These are phyloP conservation scores for Amphimallon solstitiale DNA, from an alignment of 2,888 invertebrate genomes.

Conservation along the genomic window DNA sequence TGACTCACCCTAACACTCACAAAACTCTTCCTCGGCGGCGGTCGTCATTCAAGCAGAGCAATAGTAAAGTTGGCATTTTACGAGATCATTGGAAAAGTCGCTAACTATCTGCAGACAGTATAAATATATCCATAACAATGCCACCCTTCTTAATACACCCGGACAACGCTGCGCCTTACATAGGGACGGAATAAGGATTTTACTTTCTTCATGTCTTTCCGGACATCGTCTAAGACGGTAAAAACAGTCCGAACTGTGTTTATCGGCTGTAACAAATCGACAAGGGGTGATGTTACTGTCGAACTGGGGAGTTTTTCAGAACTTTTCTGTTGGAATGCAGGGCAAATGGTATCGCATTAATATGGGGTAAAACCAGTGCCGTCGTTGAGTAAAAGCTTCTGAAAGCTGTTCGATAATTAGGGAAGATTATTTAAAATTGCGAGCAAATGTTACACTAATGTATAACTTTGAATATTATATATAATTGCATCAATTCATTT, in stretches of 20 bases:
- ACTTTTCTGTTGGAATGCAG: slow-evolving; percentile 46
- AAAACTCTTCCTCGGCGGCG: slow-evolving; percentile 26
- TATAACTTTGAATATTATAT: too few relatives aligned
- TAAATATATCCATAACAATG: slow-evolving; percentile 54
- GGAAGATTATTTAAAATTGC: too few relatives aligned
- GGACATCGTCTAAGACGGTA: slow-evolving; percentile 52
- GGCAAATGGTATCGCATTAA: slow-evolving; percentile 40
- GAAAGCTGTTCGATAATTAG: too few relatives aligned
- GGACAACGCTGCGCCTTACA: slow-evolving; percentile 33
- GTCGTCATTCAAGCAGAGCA: slow-evolving; percentile 39
- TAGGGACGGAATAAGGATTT: slow-evolving; percentile 4
- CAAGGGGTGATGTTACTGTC: slow-evolving; percentile 54
- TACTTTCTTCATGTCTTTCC: slow-evolving; percentile 25
- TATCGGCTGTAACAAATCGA: slow-evolving; percentile 62
- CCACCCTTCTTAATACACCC: slow-evolving; percentile 42
- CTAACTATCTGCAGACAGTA: slow-evolving; percentile 54
- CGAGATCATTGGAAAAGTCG: slow-evolving; percentile 51
- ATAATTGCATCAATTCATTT: too few relatives aligned
- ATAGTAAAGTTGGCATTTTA: slow-evolving; percentile 42
- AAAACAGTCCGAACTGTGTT: slow-evolving; percentile 58
- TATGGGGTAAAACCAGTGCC: slow-evolving; percentile 10
- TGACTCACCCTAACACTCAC: slow-evolving; percentile 28
- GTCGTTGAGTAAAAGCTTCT: too few relatives aligned
- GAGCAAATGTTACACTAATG: too few relatives aligned
- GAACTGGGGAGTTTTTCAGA: slow-evolving; percentile 47